Evolutionary conservation across 2,797 vertebrate species (phyloP).

Genomic region (Lindbergichthys nudifrons): DNA sequence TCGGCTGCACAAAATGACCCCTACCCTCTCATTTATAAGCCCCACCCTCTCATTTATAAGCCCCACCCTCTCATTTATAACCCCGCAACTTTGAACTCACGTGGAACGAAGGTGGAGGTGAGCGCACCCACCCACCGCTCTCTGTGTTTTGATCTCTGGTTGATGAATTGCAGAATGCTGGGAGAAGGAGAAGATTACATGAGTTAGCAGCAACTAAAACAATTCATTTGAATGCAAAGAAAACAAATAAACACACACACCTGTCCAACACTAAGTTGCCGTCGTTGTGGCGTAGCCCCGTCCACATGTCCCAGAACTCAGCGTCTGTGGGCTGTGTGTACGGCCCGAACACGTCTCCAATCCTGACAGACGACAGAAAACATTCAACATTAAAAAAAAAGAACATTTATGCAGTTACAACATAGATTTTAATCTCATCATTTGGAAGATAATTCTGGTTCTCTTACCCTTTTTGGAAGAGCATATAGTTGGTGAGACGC

Average conservation of each 20-base stretch:
- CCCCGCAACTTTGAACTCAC: conserved; percentile 86
- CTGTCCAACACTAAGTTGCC: conserved; percentile 95
- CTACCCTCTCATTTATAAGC: background rate
- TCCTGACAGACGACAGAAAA: conserved; percentile 70
- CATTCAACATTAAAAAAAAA: background rate
- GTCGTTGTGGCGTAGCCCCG: conserved; percentile 89
- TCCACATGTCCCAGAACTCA: conserved; percentile 98
- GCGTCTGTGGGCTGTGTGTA: conserved; percentile 92
- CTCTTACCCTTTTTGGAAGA: conserved; percentile 91
- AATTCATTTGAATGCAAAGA: background rate
- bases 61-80: background rate
- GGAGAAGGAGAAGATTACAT: background rate
- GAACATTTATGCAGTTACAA: background rate
- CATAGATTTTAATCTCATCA: background rate
- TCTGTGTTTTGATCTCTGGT: conserved; percentile 92
- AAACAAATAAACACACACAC: conserved; percentile 67
- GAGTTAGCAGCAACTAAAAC: background rate
- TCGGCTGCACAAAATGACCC: background rate
- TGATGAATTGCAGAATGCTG: conserved; percentile 94
- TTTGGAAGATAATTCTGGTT: too few relatives aligned
- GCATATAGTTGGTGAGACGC: conserved; percentile 89
- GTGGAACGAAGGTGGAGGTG: conserved; percentile 87
- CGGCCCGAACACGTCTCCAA: conserved; percentile 93
- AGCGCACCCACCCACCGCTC: conserved; percentile 94
- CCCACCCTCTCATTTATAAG: background rate